These are phyloP conservation scores for Distichodus sexfasciatus DNA, from an alignment of 2,797 vertebrate genomes.

Conservation along the genomic window DNA sequence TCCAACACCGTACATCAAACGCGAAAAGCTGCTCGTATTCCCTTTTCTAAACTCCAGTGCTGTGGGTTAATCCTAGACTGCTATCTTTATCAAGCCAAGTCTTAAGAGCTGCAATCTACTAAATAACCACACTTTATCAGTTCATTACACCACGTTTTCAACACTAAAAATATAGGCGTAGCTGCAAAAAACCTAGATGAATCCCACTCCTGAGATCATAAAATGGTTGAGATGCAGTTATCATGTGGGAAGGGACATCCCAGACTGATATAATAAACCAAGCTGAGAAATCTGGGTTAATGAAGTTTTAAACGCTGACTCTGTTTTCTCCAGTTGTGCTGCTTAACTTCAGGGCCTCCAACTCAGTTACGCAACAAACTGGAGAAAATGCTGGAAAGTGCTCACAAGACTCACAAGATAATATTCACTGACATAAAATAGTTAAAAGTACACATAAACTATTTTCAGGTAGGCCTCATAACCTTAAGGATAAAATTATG, in stretches of 20 bases:
- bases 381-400: too few species aligned
- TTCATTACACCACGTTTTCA: slow-evolving; percentile 15
- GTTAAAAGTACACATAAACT: too few species aligned
- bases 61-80: slow-evolving; percentile 25
- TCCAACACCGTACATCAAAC: slow-evolving; percentile 20
- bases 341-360: too few species aligned
- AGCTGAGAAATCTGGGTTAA: slow-evolving; percentile 22
- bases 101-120: neutral
- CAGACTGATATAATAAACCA: slow-evolving; percentile 8
- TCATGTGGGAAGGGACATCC: slow-evolving; percentile 14
- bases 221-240: neutral
- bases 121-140: neutral
- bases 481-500: slow-evolving; percentile 41
- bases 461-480: too few species aligned
- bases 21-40: neutral
- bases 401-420: too few species aligned
- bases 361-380: too few species aligned
- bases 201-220: slow-evolving; percentile 18
- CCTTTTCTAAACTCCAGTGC: neutral
- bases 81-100: neutral
- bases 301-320: neutral
- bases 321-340: neutral
- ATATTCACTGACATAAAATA: too few species aligned
- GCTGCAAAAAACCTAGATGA: slow-evolving; percentile 5
- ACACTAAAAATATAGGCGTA: neutral